Evolutionary conservation across 2,113 vertebrate species (phyloP).

Genomic region (Furnarius figulus): DNA sequence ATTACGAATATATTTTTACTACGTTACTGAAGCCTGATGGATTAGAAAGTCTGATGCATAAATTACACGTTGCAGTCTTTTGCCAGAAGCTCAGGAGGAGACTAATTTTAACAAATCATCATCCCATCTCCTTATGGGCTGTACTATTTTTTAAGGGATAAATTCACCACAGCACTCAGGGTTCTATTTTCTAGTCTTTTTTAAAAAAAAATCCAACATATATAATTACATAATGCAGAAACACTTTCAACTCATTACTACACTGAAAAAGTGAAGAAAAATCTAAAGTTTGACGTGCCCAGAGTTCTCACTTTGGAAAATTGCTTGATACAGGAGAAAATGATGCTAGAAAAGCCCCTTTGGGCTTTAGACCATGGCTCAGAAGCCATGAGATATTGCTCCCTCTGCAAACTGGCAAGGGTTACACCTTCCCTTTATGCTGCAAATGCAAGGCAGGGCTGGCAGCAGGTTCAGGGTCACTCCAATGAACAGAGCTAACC

Average conservation of each 20-base stretch:
- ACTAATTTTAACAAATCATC: constrained; percentile 20
- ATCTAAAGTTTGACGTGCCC: neutral
- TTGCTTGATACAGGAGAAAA: neutral
- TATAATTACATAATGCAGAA: constrained; percentile 16
- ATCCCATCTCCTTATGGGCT: neutral
- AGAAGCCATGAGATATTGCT: neutral
- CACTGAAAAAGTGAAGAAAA: constrained; percentile 27
- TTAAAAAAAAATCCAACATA: neutral
- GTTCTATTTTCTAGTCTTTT: neutral
- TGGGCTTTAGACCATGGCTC: neutral
- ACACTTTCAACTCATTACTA: neutral
- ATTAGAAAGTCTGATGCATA: constrained; percentile 27
- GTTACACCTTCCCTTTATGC: neutral
- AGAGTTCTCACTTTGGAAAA: neutral
- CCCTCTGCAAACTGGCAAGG: neutral
- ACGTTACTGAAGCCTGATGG: constrained; percentile 1
- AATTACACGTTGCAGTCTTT: neutral
- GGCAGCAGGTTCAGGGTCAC: neutral
- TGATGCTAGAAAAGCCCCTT: neutral
- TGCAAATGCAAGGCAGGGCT: neutral
- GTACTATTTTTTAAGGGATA: neutral
- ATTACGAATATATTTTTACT: neutral
- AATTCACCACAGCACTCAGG: neutral
- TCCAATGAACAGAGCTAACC: neutral
- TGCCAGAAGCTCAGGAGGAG: neutral